phyloP scores from a whole-genome alignment of 2,113 vertebrate species.

The Alosa alosa region DNA sequence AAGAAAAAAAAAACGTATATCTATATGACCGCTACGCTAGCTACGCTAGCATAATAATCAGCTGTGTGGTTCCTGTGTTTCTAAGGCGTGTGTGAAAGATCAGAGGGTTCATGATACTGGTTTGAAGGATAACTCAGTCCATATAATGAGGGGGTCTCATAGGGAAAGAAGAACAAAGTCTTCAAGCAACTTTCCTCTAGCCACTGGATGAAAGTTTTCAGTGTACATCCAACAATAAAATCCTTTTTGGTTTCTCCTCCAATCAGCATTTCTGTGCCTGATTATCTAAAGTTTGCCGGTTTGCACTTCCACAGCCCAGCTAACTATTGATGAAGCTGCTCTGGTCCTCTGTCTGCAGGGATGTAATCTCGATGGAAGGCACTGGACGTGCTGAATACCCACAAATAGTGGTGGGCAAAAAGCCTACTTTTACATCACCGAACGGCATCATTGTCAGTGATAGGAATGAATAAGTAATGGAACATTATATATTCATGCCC shows the following conservation, averaged over 20 bases:
- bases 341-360: background rate
- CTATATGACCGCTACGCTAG: too few species aligned
- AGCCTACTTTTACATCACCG: background rate
- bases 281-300: background rate
- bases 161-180: background rate
- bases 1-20: too few species aligned
- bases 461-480: too few species aligned
- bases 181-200: background rate
- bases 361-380: background rate
- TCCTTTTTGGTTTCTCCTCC: background rate
- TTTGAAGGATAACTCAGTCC: background rate
- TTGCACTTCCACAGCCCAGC: background rate
- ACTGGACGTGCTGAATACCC: background rate
- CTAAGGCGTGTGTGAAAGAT: background rate
- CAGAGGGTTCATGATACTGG: background rate
- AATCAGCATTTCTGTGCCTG: background rate
- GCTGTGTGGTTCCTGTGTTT: background rate
- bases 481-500: too few species aligned
- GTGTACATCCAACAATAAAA: slow-evolving; percentile 1
- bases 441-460: background rate
- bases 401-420: background rate
- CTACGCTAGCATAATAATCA: background rate
- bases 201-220: background rate
- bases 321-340: background rate
- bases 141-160: background rate